Evolutionary conservation across 2,113 vertebrate genomes (phyloP), one percentile per base, ranked within the genome.

Genomic region (Eptesicus fuscus): DNA sequence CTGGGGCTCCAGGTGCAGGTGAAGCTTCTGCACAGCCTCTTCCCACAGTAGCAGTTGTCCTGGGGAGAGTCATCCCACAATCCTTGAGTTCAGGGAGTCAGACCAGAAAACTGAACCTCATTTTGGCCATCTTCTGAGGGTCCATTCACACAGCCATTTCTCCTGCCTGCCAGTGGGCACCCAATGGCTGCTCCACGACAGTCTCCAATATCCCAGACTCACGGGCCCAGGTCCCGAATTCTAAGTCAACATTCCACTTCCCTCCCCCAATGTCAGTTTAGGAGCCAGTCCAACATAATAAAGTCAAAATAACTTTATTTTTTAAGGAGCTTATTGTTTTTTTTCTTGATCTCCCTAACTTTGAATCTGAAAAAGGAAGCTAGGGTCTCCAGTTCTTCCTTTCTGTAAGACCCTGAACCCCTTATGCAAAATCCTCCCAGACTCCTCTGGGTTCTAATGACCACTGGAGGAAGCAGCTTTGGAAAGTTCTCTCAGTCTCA

Each of bases 251-350:
- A 35, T 32, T 78, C 20, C 2, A 14, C 7, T 20, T 37, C 0
- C 5, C 20, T 77, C 25, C 18, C 23, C n/a, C 12, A 2, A 12
- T 0, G 7, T 40, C n/a, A 63, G 69, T 32, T 16, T 10, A 69
- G 63, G 23, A 65, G 44, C 30, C 40, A 12, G 16, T 14, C 8
- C 4, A 1, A 40, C 5, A 28, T 4, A 8, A 10, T 12, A 10
- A 35, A 40, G 51, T 88, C 53, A 77, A 28, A 95, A 63, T 25
- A 16, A 56, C 28, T n/a, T 79, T 42, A 28, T 37, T 88, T 91
- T 83, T 30, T n/a, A 90, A 42, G 11, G 3, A 42, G 16, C 3
- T 70, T 30, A 4, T 28, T 82, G n/a, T n/a, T 70, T 30, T 71
- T 22, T 85, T 42, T 65, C 28, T 78, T 83, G 13, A 56, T 69